Conservation (phyloP, 2,888 invertebrate species). For the Meteorus colon region DNA sequence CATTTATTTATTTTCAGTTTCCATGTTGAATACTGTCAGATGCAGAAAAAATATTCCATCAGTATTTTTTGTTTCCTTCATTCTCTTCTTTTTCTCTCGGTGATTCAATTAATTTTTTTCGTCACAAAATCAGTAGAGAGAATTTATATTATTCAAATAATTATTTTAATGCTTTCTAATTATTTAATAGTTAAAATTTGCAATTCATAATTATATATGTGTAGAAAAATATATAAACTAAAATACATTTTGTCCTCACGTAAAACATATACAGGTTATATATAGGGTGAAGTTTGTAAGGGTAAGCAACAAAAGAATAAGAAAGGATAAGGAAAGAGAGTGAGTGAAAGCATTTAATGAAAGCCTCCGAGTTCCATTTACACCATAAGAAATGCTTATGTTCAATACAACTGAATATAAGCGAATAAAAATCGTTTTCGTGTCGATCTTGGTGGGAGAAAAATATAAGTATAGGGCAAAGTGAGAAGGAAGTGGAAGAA, state of each 20-base stretch:
- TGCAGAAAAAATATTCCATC: background rate
- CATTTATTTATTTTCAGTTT: background rate
- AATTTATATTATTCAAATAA: background rate
- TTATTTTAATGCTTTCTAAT: background rate
- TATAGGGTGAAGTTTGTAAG: background rate
- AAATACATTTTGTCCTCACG: background rate
- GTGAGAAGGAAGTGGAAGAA: background rate
- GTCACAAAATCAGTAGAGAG: background rate
- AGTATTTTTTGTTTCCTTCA: background rate
- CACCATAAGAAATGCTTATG: conserved; percentile 19
- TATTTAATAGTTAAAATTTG: background rate
- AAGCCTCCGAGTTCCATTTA: conserved; percentile 24
- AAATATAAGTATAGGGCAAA: background rate
- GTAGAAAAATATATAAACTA: background rate
- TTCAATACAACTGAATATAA: conserved; percentile 19
- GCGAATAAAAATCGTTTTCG: conserved; percentile 33
- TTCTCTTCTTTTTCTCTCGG: background rate
- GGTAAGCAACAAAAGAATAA: background rate
- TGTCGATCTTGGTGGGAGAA: conserved; percentile 10
- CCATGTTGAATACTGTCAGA: background rate
- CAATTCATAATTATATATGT: background rate
- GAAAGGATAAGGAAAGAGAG: background rate
- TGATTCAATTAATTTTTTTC: background rate
- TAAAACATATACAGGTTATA: background rate
- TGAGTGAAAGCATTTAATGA: conserved; percentile 11